Evolutionary conservation across 2,888 invertebrate genomes (phyloP), one percentile per base, ranked within the genome.

Genomic region (Apocheima hispidaria): DNA sequence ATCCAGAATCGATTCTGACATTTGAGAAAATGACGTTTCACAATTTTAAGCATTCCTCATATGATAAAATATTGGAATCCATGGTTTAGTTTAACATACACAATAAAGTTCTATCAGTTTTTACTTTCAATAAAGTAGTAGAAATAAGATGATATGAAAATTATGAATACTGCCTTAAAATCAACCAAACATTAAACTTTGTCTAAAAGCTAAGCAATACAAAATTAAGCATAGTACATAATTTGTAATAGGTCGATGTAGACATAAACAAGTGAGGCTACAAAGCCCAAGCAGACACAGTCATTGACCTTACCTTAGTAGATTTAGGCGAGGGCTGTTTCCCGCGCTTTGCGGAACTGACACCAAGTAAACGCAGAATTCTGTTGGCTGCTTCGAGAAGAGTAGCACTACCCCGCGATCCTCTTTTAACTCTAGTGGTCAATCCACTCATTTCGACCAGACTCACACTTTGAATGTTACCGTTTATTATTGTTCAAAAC

Each of bases 391-490:
- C 93, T 81, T 92, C 93, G 63, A 93, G 84, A 78, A 93, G 90
- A 82, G 93, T 93, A 68, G 91, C 93, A 84, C 93, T 92, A 77
- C 93, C 93, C 84, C 93, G 88, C 85, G 93, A 93, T 83, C 93
- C 91, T 83, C 93, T 86, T 89, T 93, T 93, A 74, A 90, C 90
- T 87, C 91, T 91, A 80, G 87, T 87, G 85, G 92, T 90, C 92
- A 93, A 89, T 87, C 91, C 92, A 81, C 92, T 93, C 93, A 93
- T 93, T 87, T 90, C 93, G 92, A 87, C 81, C 85, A 82, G 82
- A 80, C 83, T 82, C 83, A 83, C 84, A 86, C 81, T 82, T 82
- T 81, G 69, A 82, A 75, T 84, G 16, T 55, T 60, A 43, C 55
- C 60, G 60, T 55, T 81, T 88, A 85, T 84, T 84, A 82, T 75